Evolutionary conservation across 2,888 invertebrate species (phyloP).

Genomic region (Lutraria lutraria): DNA sequence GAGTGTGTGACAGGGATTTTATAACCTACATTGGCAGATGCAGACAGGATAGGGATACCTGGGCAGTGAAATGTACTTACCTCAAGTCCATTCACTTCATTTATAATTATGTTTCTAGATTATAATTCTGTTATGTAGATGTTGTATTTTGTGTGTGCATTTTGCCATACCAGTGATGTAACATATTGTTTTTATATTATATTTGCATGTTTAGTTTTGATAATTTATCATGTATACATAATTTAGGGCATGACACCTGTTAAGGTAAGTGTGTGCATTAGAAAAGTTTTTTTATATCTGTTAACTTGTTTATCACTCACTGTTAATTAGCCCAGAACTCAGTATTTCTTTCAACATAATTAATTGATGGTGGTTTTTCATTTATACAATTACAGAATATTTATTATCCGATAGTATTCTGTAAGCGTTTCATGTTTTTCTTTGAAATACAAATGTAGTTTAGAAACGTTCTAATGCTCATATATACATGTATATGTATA

Average conservation of each 20-base stretch:
- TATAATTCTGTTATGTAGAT: neutral
- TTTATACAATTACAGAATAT: no score
- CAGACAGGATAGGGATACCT: no score
- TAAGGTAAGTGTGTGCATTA: conserved; percentile 37
- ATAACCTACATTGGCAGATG: no score
- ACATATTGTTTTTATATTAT: conserved; percentile 6
- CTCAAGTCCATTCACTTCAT: no score
- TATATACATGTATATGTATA: no score
- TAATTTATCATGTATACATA: conserved; percentile 12
- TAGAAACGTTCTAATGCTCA: no score
- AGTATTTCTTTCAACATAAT: neutral
- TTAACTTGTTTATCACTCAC: conserved; percentile 14
- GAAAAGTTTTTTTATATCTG: conserved; percentile 1
- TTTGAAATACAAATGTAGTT: no score
- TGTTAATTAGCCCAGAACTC: neutral
- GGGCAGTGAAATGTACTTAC: no score
- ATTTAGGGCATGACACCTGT: conserved; percentile 27
- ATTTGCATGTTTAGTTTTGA: conserved; percentile 16
- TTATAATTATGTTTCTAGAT: neutral
- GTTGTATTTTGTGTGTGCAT: conserved; percentile 26
- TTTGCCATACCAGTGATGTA: neutral
- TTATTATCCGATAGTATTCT: no score
- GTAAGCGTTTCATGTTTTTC: no score
- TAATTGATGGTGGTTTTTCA: neutral
- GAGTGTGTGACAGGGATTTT: no score